Base-by-base conservation (phyloP, 2,113 vertebrate genomes). In the Mustelus asterias region DNA sequence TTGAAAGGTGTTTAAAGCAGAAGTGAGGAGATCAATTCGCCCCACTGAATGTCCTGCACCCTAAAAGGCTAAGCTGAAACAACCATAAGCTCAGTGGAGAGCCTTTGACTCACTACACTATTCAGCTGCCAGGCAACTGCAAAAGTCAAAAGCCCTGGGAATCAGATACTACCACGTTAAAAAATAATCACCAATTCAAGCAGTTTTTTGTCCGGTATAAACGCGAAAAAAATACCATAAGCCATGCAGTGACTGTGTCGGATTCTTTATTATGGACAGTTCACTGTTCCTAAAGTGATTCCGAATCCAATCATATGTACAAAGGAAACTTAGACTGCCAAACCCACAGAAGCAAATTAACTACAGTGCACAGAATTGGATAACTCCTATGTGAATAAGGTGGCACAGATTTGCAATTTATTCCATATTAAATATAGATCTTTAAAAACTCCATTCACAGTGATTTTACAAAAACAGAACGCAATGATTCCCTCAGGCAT, bases 81-180 rank as follows among this genome's bases (percentile, higher is more conserved):
- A n/a, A 93, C 60, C 26, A 33, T 37, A 60, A 58, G 60, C n/a
- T 92, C 54, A 60, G 54, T 11, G 33, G 9, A 92, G 88, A 63
- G 54, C 88, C 86, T 92, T 92, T 92, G 88, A 92, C 88, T 63
- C 88, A 88, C 22, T 92, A 58, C 60, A 92, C 58, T 92, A 54
- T 92, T 33, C 14, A 65, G 60, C 89, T n/a, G 33, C 63, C 63
- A 63, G 37, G 60, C 60, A 93, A 93, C 89, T 37, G 60, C 33
- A 37, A 93, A 65, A 93, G 7, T n/a, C n/a, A 93, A 93, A 93
- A 67, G 13, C 60, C 37, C n/a, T 67, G 60, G 60, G 16, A 67
- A 29, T 93, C 8, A n/a, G 58, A 63, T 65, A 9, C 5, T 65
- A 65, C 33, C 26, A 60, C 18, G 16, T n/a, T 92, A 16, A 18